Conservation (phyloP, 2,113 vertebrate genomes). For the Merops nubicus region DNA sequence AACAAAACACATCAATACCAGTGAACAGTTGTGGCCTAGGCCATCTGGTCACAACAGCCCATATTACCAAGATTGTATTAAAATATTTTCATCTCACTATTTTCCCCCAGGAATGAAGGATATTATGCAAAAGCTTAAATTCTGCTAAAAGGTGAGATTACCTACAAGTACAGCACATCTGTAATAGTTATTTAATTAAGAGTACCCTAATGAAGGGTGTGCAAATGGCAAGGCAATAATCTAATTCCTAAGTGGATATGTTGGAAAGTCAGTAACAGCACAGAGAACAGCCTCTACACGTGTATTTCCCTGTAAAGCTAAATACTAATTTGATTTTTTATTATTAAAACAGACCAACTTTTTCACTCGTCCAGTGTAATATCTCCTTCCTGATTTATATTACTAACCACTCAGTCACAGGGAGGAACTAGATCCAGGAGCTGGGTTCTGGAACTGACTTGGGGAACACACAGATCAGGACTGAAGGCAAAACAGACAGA, state of each 20-base stretch:
- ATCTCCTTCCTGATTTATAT: background rate
- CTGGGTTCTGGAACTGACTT: background rate
- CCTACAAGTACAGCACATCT: background rate
- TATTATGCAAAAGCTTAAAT: background rate
- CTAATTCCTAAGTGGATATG: background rate
- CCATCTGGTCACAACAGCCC: slow-evolving; percentile 35
- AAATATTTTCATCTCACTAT: background rate
- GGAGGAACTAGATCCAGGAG: background rate
- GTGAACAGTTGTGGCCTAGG: background rate
- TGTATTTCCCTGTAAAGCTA: background rate
- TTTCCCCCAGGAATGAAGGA: slow-evolving; percentile 13
- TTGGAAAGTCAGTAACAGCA: background rate
- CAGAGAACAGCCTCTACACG: background rate
- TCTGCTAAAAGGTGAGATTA: slow-evolving; percentile 16
- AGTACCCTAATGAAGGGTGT: background rate
- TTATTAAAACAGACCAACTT: background rate
- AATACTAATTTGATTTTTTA: background rate
- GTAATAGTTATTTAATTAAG: slow-evolving; percentile 33
- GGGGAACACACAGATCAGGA: too few relatives aligned
- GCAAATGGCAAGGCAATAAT: background rate
- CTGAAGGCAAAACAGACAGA: background rate
- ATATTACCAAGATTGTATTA: background rate
- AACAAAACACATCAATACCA: background rate
- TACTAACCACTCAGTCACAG: background rate
- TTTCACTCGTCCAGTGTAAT: background rate